A percentile compares a stretch with the other conserved stretches of the same genome.
Evolutionary conservation across 1,140 invertebrate species (phyloP).

Genomic region (Sycophila sp.): DNA sequence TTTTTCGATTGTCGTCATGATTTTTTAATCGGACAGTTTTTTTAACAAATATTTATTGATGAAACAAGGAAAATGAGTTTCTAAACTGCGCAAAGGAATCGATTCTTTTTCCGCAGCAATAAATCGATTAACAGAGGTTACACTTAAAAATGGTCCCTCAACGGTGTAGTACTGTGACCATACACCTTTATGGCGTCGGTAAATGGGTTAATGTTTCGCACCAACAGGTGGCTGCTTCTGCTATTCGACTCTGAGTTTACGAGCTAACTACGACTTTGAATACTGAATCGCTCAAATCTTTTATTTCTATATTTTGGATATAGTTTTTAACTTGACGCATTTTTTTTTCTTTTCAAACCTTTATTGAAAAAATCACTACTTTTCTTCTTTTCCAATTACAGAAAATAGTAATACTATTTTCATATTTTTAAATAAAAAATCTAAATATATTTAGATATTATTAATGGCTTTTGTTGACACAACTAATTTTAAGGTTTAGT

Average conservation of each 20-base stretch:
- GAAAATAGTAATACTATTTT: neutral
- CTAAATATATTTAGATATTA: neutral
- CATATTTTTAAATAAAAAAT: neutral
- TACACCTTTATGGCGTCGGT: conserved; percentile 61
- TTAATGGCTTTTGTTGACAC: neutral
- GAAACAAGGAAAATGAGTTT: neutral
- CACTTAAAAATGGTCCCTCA: conserved; percentile 34
- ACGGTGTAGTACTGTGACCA: conserved; percentile 40
- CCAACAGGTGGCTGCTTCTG: conserved; percentile 62
- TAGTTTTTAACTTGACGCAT: neutral
- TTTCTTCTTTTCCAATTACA: neutral
- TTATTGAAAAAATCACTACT: neutral
- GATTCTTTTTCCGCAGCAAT: conserved; percentile 20
- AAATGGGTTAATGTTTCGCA: conserved; percentile 66
- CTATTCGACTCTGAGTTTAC: conserved; percentile 61
- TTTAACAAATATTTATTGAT: too few species aligned
- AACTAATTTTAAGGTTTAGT: neutral
- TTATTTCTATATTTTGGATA: conserved; percentile 30
- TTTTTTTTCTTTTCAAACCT: neutral
- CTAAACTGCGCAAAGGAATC: neutral
- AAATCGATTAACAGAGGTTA: conserved; percentile 32
- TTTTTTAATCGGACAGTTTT: too few species aligned
- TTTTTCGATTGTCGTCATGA: too few species aligned
- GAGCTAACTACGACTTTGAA: conserved; percentile 59
- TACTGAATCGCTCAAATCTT: conserved; percentile 39